Evolutionary conservation across 1,140 invertebrate genomes (phyloP).

Genomic region (Caenorhabditis inopinata): DNA sequence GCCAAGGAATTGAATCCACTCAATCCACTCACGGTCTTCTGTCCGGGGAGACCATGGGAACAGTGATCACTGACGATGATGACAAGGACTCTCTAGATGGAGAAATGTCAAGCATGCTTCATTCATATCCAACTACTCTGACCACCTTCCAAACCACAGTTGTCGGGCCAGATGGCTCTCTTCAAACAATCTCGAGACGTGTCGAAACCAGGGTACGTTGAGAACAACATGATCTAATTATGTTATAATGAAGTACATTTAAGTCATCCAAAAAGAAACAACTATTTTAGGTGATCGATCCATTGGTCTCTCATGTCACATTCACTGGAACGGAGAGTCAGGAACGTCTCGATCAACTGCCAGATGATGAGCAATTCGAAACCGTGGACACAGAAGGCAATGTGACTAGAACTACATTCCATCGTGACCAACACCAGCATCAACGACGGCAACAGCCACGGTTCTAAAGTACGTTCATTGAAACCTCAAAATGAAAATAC

Average conservation of each 20-base stretch:
- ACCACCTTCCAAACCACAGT: constrained; percentile 59
- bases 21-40: constrained; percentile 51
- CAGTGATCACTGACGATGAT: constrained; percentile 53
- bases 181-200: constrained; percentile 60
- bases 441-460: background rate
- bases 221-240: too few species aligned
- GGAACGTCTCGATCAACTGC: constrained; percentile 55
- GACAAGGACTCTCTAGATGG: constrained; percentile 56
- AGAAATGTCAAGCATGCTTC: constrained; percentile 41
- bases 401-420: constrained; percentile 39
- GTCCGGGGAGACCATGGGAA: constrained; percentile 53
- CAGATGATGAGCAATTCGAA: constrained; percentile 37
- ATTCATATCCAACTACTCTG: constrained; percentile 60
- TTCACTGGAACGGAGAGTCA: constrained; percentile 63
- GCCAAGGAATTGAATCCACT: constrained; percentile 51
- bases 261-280: too few species aligned
- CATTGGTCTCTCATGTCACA: constrained; percentile 57
- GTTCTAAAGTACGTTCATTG: constrained; percentile 5
- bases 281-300: constrained; percentile 48
- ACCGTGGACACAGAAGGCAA: constrained; percentile 38
- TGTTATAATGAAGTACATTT: too few species aligned
- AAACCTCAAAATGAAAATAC: too few species aligned
- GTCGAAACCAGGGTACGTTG: constrained; percentile 57
- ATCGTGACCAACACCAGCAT: background rate
- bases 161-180: constrained; percentile 53